Base-by-base conservation (phyloP, 2,888 invertebrate species). In the Slavum lentiscoides region DNA sequence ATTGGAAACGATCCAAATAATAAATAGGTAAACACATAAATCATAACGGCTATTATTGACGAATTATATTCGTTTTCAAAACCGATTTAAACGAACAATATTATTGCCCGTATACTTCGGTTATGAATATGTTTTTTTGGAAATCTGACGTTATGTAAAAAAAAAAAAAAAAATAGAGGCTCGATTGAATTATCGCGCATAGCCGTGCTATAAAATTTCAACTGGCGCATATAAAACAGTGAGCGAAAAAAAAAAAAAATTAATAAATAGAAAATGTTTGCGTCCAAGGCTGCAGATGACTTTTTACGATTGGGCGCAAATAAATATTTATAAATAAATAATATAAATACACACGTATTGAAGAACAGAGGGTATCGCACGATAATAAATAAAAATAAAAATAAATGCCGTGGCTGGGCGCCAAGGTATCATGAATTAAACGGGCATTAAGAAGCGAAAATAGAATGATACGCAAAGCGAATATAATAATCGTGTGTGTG, bases 351-450 rank as follows among this genome's bases (percentile, higher is more conserved):
- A 15, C 17, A 61, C 17, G 23, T 13, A 59, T 43, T 61, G 13
- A 19, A 53, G 37, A 53, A 1, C 11, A 53, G 21, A 66, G n/a
- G 39, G 55, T 66, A 58, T 62, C 49, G 55, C 7, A 21, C 30
- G 30, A 39, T 74, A 66, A 74, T 37, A n/a, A 72, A 74, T 17
- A 66, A 21, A n/a, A 72, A 74, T 17, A 66, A 21, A 55, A 53
- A 62, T 37, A 23, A 69, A 73, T 37, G 3, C 23, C n/a, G n/a
- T 75, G 67, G 75, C 58, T 23, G 6, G 19, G 9, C 30, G 75
- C 75, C 75, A 76, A 58, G 5, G 19, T 23, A 49, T 55, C 13
- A 8, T 17, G 23, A 70, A 58, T 43, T 30, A 30, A 30, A 43
- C 8, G 23, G 17, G 4, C 23, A 59, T 17, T 2, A 19, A 61